Evolutionary conservation across 2,888 invertebrate genomes (phyloP), one percentile per base, ranked within the genome.

Genomic region (Caenorhabditis sp.): DNA sequence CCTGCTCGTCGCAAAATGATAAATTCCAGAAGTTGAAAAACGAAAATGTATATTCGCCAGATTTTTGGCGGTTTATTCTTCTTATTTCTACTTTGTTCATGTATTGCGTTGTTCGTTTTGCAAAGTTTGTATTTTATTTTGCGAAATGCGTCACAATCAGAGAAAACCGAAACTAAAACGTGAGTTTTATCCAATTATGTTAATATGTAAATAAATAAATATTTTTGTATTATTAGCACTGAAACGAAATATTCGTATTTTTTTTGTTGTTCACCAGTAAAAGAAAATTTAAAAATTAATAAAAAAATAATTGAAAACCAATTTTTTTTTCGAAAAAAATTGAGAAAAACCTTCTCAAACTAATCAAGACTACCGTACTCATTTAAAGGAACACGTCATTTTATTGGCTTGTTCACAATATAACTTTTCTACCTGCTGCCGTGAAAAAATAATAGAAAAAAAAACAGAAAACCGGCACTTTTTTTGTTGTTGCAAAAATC

Each of bases 41-140:
- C 52, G n/a, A 12, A 62, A 26, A 62, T 62, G 69, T 43, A 23
- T 65, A 43, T 70, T 53, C 70, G 71, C 17, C 60, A 67, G 21
- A 27, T 78, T 14, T 72, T 70, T 69, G 69, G 70, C 52, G 74
- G 66, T n/a, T 38, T 75, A 5, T 74, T 77, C 38, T 64, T 79
- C 63, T 31, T 80, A 1, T 65, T 76, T 20, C 63, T 81, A 12
- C 61, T 81, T 26, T 70, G 67, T 62, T 67, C 71, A 4, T 81
- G 80, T 54, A 54, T 73, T 1, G 79, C 80, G 10, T 63, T 81
- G 23, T 83, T 81, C 64, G 78, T 82, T 10, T 73, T 81, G 12
- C 83, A 83, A 60, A 74, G 74, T n/a, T 62, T 83, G 27, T 81
- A 81, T 50, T 83, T 76, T 70, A 78, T 83, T 12, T 74, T 77